Conservation (phyloP, 2,113 vertebrate genomes). For the Pelobates fuscus region DNA sequence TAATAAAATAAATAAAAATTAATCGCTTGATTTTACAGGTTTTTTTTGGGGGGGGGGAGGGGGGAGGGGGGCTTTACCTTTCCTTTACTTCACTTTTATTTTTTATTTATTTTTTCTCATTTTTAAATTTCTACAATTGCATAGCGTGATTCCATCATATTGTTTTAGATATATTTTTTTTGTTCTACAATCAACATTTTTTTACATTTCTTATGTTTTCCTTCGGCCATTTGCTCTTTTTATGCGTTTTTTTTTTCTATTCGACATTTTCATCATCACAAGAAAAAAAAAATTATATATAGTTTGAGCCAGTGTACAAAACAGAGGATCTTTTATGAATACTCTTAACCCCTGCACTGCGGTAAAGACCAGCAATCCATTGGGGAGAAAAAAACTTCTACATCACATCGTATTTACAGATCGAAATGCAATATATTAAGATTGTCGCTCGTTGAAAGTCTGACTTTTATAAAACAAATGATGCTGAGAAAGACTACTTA, state of each 20-base stretch:
- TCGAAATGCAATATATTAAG: too few species aligned
- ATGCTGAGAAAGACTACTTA: background rate
- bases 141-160: background rate
- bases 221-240: conserved; percentile 13
- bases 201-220: conserved; percentile 2
- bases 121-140: background rate
- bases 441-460: background rate
- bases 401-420: too few species aligned
- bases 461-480: background rate
- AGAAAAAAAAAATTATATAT: too few species aligned
- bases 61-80: too few species aligned
- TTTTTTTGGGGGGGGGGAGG: too few species aligned
- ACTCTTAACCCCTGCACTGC: conserved; percentile 6
- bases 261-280: background rate
- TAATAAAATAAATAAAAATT: too few species aligned
- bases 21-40: too few species aligned
- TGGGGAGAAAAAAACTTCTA: background rate
- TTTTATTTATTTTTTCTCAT: background rate
- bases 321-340: background rate
- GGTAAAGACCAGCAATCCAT: background rate
- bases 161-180: background rate
- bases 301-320: too few species aligned
- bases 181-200: background rate
- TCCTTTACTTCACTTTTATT: background rate
- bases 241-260: conserved; percentile 13